Evolutionary conservation across 2,888 invertebrate species (phyloP).

Genomic region (Xanthia togata): DNA sequence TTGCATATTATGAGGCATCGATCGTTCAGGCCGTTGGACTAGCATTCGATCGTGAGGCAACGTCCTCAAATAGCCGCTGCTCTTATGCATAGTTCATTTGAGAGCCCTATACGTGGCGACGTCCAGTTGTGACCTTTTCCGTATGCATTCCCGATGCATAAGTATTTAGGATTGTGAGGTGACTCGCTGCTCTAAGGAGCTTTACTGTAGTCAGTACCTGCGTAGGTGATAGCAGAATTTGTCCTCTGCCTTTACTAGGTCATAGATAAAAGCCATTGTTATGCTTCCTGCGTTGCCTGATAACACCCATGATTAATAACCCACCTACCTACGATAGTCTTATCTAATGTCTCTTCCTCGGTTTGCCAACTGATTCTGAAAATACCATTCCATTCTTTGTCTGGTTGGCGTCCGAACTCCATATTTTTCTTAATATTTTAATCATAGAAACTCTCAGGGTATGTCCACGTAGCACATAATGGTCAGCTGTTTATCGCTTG

Average conservation of each 20-base stretch:
- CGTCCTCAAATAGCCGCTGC: constrained; percentile 54
- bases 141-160: not conserved
- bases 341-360: constrained; percentile 1
- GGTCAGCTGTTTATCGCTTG: constrained; percentile 12
- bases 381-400: not conserved
- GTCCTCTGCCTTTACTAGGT: constrained; percentile 15
- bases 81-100: constrained; percentile 43
- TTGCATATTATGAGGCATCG: constrained; percentile 26
- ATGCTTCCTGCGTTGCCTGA: constrained; percentile 10
- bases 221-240: not conserved
- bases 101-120: constrained; percentile 21
- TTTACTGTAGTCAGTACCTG: not conserved
- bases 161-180: too few species aligned
- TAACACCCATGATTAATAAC: constrained; percentile 9
- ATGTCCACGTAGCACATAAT: not conserved
- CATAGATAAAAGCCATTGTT: constrained; percentile 19
- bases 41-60: constrained; percentile 51
- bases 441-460: not conserved
- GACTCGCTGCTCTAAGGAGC: not conserved
- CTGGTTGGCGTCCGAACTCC: not conserved
- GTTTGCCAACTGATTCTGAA: not conserved
- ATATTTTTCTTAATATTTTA: not conserved
- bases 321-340: not conserved
- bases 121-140: constrained; percentile 36
- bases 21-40: constrained; percentile 40